phyloP scores from a whole-genome alignment of 2,797 vertebrate species.

The Hybognathus amarus region DNA sequence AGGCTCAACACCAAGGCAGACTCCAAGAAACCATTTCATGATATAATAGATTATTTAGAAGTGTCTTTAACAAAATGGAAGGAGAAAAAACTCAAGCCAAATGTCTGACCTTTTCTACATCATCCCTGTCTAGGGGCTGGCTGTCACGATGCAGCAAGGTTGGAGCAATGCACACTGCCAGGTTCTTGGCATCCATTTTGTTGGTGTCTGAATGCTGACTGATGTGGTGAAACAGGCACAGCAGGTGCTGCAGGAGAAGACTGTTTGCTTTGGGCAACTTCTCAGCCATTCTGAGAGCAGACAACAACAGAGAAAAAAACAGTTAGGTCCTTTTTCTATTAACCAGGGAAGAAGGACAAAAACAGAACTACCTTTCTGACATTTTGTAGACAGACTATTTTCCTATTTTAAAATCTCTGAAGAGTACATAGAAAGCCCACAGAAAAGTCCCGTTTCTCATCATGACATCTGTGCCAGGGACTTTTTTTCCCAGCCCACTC shows the following conservation, averaged over 20 bases:
- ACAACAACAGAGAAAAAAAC: slow-evolving; percentile 60
- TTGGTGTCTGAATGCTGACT: slow-evolving; percentile 78
- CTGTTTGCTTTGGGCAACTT: slow-evolving; percentile 84
- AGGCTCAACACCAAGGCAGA: background rate
- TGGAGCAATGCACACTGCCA: slow-evolving; percentile 91
- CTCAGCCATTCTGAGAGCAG: slow-evolving; percentile 78
- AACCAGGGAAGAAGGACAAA: slow-evolving; percentile 38
- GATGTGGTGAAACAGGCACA: slow-evolving; percentile 86
- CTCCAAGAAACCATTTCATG: background rate
- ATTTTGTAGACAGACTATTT: slow-evolving; percentile 52
- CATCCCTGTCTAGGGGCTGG: slow-evolving; percentile 76
- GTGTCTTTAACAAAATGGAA: background rate
- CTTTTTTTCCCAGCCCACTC: slow-evolving; percentile 32
- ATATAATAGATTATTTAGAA: background rate
- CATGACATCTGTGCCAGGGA: slow-evolving; percentile 30
- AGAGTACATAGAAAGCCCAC: slow-evolving; percentile 59
- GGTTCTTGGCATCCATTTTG: slow-evolving; percentile 91
- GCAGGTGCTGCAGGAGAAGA: slow-evolving; percentile 83
- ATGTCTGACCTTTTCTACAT: slow-evolving; percentile 82
- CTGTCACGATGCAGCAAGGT: slow-evolving; percentile 81
- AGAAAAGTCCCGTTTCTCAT: slow-evolving; percentile 60
- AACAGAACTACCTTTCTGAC: slow-evolving; percentile 50
- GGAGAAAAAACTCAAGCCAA: background rate
- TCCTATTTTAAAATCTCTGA: slow-evolving; percentile 53
- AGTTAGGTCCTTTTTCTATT: slow-evolving; percentile 63